Evolutionary conservation across 64 coral and sea anemone species (phyloP).

Genomic region (Montipora foliosa): DNA sequence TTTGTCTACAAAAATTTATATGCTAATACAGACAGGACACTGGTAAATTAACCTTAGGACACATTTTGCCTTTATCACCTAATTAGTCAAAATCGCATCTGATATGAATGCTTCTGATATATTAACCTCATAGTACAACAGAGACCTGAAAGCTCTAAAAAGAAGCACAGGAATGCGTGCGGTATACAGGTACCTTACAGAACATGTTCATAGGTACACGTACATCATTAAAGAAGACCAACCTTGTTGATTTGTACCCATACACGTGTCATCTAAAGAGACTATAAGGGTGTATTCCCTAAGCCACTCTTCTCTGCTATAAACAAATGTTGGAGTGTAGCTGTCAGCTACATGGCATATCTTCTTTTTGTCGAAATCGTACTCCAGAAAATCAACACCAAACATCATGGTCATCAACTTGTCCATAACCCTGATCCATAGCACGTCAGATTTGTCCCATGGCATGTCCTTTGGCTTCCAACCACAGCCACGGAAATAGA

Average conservation of each 20-base stretch:
- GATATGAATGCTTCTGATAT: too few relatives aligned
- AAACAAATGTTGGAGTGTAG: neutral
- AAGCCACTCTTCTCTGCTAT: slow-evolving; percentile 52
- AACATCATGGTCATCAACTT: slow-evolving; percentile 49
- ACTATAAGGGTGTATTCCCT: slow-evolving; percentile 5
- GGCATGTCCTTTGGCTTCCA: slow-evolving; percentile 29
- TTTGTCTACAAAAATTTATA: too few relatives aligned
- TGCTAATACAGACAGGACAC: too few relatives aligned
- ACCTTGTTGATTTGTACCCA: neutral
- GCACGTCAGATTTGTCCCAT: slow-evolving; percentile 22
- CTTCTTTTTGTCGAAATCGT: slow-evolving; percentile 31
- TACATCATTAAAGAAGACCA: neutral
- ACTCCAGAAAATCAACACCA: slow-evolving; percentile 63
- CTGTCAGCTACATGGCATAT: slow-evolving; percentile 2
- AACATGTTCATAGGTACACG: too few relatives aligned
- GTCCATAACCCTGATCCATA: slow-evolving; percentile 61
- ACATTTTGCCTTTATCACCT: too few relatives aligned
- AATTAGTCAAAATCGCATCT: too few relatives aligned
- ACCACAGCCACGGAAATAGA: slow-evolving; percentile 63
- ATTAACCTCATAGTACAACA: too few relatives aligned
- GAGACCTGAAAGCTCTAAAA: too few relatives aligned
- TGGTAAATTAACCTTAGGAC: too few relatives aligned
- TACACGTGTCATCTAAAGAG: neutral
- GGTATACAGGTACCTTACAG: too few relatives aligned
- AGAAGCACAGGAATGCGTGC: too few relatives aligned